Evolutionary conservation across 2,888 invertebrate genomes (phyloP).

Genomic region (Morpho helenor): DNA sequence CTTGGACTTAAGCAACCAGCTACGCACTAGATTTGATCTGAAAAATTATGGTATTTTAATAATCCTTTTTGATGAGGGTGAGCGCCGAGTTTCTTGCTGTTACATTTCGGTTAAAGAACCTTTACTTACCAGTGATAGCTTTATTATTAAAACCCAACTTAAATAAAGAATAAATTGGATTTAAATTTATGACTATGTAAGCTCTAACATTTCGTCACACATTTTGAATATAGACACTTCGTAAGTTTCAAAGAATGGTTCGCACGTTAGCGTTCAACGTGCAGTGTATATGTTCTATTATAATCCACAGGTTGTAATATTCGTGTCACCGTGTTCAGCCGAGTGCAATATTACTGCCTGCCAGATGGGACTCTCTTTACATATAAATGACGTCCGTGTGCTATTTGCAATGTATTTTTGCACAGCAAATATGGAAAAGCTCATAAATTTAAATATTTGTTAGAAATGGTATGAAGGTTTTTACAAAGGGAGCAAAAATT

Average conservation of each 20-base stretch:
- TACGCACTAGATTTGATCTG: too few species aligned
- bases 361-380: conserved; percentile 47
- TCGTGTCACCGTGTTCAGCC: conserved; percentile 51
- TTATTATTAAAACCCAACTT: too few species aligned
- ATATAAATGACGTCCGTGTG: conserved; percentile 53
- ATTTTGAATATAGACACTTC: not conserved
- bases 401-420: conserved; percentile 14
- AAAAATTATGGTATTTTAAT: too few species aligned
- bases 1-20: too few species aligned
- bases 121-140: too few species aligned
- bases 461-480: not conserved
- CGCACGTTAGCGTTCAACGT: not conserved
- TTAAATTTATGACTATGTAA: not conserved
- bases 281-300: conserved; percentile 24
- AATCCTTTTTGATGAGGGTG: too few species aligned
- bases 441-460: not conserved
- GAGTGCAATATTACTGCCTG: conserved; percentile 52
- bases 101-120: too few species aligned
- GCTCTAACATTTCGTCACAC: conserved; percentile 3
- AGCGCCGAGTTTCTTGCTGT: too few species aligned
- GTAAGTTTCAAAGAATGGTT: not conserved
- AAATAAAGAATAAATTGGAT: too few species aligned
- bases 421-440: conserved; percentile 3
- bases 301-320: conserved; percentile 46
- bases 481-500: too few species aligned